Evolutionary conservation across 2,797 vertebrate species (phyloP), one percentile per base, ranked within the genome.

Genomic region (Arctocebus calabarensis): DNA sequence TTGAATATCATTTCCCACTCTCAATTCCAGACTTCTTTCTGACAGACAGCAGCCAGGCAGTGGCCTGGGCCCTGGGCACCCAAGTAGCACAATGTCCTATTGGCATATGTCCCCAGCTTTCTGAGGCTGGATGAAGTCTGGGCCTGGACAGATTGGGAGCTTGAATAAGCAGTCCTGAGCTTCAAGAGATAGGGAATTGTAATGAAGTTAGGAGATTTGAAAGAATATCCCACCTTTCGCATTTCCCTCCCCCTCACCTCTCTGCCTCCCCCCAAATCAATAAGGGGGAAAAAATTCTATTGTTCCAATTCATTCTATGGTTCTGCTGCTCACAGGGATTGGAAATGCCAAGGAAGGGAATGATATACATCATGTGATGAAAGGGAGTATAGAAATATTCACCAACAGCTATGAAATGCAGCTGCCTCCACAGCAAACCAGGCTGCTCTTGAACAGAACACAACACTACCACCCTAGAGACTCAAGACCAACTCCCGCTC

Each of bases 391-490:
- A 94, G 14, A 97, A 82, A 87, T 84, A 91, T 74, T 92, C 90
- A 84, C 91, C 89, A 75, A 74, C 62, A 85, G 86, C 95, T 52
- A 57, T 81, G 86, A 96, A 93, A 96, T 68, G 71, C 92, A 90
- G 86, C 96, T 82, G 89, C 81, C 73, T 95, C 89, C 43, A 3
- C 23, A 8, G 84, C 81, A 78, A 90, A 78, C 66, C 73, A 22
- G 71, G 81, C 84, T 0, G 96, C 84, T 93, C 86, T 37, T 52
- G 77, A 87, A 84, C 10, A 94, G 95, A 94, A 32, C 93, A 68
- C 71, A 79, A 96, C 84, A 93, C 34, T 86, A 52, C 87, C 84
- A 90, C 96, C 97, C 97, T 70, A 93, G 96, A 97, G 95, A 90
- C 92, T 75, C 1, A 59, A 85, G 68, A 71, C 94, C 94, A 94